Conservation (phyloP, 1,140 invertebrate genomes). For the Campodea augens region DNA sequence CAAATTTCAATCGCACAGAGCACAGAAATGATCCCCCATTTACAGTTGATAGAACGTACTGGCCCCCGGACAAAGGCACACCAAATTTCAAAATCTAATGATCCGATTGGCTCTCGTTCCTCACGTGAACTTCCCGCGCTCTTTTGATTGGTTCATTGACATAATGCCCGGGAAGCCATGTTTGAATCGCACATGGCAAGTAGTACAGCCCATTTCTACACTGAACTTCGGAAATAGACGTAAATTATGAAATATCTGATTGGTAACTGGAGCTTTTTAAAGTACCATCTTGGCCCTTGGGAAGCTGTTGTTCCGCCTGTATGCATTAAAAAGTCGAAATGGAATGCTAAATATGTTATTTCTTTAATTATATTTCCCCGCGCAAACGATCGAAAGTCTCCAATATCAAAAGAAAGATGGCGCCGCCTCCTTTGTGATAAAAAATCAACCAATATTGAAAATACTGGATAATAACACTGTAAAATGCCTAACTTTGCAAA, state of each 20-base stretch:
- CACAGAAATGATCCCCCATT: background rate
- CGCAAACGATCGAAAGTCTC: background rate
- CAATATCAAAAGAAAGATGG: background rate
- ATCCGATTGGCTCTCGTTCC: background rate
- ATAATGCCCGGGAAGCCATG: background rate
- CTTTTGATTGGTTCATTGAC: background rate
- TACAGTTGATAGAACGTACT: background rate
- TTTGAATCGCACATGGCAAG: background rate
- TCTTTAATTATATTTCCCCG: background rate
- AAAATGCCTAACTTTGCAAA: background rate
- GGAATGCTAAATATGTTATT: background rate
- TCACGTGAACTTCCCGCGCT: background rate
- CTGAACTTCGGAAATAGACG: background rate
- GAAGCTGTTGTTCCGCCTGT: background rate
- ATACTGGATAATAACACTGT: background rate
- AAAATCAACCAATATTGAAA: background rate
- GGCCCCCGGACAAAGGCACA: constrained; percentile 2
- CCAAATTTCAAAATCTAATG: background rate
- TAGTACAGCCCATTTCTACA: background rate
- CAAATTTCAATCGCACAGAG: background rate
- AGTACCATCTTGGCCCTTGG: background rate
- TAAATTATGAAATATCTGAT: background rate
- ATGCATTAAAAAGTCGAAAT: background rate
- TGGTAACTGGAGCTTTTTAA: background rate
- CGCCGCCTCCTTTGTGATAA: background rate